A percentile compares a stretch with the other conserved stretches of the same genome.
These are phyloP conservation scores for Ctenochaetus hawaiiensis DNA, from an alignment of 2,797 vertebrate genomes.

Conservation along the genomic window DNA sequence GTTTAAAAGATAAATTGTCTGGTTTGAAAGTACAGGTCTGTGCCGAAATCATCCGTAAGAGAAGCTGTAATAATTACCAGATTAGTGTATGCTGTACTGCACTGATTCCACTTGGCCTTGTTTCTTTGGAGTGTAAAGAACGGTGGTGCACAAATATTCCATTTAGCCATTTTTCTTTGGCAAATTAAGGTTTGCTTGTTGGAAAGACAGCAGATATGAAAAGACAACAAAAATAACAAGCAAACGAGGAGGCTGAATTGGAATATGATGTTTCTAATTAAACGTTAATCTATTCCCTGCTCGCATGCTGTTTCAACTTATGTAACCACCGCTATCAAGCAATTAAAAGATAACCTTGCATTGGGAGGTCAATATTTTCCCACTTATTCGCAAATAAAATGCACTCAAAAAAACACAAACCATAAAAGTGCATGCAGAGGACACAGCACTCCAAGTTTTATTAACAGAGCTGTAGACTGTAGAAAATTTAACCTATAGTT, in stretches of 20 bases:
- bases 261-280: slow-evolving; percentile 77
- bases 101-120: slow-evolving; percentile 36
- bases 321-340: slow-evolving; percentile 60
- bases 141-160: neutral
- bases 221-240: slow-evolving; percentile 53
- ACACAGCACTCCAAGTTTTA: slow-evolving; percentile 50
- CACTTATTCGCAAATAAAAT: slow-evolving; percentile 61
- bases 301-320: slow-evolving; percentile 55
- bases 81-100: neutral
- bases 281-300: slow-evolving; percentile 70
- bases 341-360: slow-evolving; percentile 75
- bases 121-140: slow-evolving; percentile 35
- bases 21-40: neutral
- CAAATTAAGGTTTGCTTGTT: slow-evolving; percentile 34
- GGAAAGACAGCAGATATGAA: slow-evolving; percentile 29
- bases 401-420: slow-evolving; percentile 53
- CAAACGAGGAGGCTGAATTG: slow-evolving; percentile 61
- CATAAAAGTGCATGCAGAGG: slow-evolving; percentile 35
- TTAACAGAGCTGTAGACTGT: slow-evolving; percentile 55
- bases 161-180: slow-evolving; percentile 7
- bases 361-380: slow-evolving; percentile 66
- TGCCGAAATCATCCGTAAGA: neutral
- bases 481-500: slow-evolving; percentile 53
- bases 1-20: neutral
- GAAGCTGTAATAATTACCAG: slow-evolving; percentile 11